Conservation (phyloP, 2,797 vertebrate genomes). For the Acanthurus lineatus region DNA sequence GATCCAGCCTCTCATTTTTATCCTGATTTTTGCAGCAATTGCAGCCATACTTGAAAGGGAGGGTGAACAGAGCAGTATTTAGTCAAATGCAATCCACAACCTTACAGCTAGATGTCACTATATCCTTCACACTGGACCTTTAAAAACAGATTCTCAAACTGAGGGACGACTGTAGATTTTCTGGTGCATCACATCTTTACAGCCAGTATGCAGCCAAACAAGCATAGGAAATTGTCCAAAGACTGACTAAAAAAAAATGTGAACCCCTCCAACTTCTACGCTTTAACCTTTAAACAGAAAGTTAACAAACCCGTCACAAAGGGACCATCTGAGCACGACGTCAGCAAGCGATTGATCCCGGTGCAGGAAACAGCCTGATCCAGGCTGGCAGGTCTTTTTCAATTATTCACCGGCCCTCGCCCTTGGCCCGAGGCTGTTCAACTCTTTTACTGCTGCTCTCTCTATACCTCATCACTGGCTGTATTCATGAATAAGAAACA, state of each 20-base stretch:
- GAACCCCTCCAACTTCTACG: not conserved
- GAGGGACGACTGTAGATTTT: not conserved
- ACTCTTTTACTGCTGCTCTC: slow-evolving; percentile 53
- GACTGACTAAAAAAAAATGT: not conserved
- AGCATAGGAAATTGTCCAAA: not conserved
- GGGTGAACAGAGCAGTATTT: too few species aligned
- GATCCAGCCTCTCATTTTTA: too few species aligned
- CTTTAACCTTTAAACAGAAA: not conserved
- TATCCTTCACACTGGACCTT: too few species aligned
- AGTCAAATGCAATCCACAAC: too few species aligned
- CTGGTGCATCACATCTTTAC: not conserved
- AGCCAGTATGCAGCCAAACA: not conserved
- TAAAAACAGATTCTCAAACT: not conserved
- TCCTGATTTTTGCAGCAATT: too few species aligned
- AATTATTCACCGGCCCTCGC: slow-evolving; percentile 70
- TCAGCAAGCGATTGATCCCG: slow-evolving; percentile 57
- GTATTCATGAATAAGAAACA: slow-evolving; percentile 69
- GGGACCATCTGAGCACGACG: slow-evolving; percentile 31
- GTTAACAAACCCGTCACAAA: slow-evolving; percentile 31
- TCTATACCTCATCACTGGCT: slow-evolving; percentile 46
- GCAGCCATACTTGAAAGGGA: too few species aligned
- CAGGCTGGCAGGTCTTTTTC: slow-evolving; percentile 49
- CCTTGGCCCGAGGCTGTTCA: slow-evolving; percentile 60
- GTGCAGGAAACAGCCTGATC: slow-evolving; percentile 38
- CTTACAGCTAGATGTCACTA: too few species aligned